Evolutionary conservation across 2,888 invertebrate species (phyloP).

Genomic region (Torymus auratus): DNA sequence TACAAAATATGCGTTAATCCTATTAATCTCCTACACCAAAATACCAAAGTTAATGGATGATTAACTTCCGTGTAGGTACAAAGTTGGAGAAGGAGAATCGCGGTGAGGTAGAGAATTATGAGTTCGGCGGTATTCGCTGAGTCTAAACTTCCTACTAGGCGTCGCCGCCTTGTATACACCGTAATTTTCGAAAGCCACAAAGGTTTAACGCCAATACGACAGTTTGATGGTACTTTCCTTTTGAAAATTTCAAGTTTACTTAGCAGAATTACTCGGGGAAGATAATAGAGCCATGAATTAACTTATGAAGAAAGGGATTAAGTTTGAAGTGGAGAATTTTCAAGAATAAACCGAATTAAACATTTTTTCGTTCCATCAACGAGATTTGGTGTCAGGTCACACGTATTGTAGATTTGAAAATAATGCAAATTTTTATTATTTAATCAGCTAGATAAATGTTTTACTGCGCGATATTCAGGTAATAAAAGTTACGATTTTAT

Average conservation of each 20-base stretch:
- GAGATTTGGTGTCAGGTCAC: no score
- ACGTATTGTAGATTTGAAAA: no score
- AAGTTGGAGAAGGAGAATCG: conserved; percentile 13
- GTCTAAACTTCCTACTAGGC: conserved; percentile 5
- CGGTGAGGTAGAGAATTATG: conserved; percentile 27
- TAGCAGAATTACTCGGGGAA: neutral
- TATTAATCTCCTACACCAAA: no score
- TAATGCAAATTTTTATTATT: no score
- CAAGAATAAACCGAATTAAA: no score
- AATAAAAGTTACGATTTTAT: no score
- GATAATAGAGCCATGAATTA: neutral
- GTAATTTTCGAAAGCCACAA: conserved; percentile 29
- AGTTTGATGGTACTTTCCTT: neutral
- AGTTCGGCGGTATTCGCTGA: neutral
- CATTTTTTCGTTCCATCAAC: no score
- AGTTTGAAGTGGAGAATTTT: no score
- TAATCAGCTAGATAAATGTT: no score
- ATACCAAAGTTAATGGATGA: conserved; percentile 20
- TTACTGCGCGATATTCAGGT: no score
- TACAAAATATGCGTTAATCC: no score
- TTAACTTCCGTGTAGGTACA: conserved; percentile 11
- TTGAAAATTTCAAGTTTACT: neutral
- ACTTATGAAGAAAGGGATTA: neutral
- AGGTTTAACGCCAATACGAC: conserved; percentile 18
- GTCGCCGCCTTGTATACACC: neutral